Conservation (phyloP, 1,140 invertebrate genomes). For the Drosophila sechellia region DNA sequence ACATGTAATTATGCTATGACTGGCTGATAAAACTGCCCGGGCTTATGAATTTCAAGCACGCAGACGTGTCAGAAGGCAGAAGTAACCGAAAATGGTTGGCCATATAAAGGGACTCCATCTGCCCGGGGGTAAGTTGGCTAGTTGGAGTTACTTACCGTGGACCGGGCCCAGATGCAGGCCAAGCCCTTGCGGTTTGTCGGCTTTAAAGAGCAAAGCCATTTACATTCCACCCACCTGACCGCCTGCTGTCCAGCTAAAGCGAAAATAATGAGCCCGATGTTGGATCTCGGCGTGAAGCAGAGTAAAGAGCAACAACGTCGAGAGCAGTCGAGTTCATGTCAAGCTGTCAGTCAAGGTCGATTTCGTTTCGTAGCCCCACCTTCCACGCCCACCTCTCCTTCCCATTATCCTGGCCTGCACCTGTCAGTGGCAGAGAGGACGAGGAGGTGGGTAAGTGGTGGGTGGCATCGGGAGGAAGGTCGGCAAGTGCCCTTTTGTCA, state of each 20-base stretch:
- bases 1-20: conserved; percentile 43
- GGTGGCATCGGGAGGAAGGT: conserved; percentile 26
- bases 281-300: conserved; percentile 47
- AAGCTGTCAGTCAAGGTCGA: conserved; percentile 82
- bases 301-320: conserved; percentile 54
- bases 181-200: conserved; percentile 58
- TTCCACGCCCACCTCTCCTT: neutral
- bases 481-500: conserved; percentile 79
- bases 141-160: conserved; percentile 33
- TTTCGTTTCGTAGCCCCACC: conserved; percentile 55
- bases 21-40: conserved; percentile 35
- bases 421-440: conserved; percentile 38
- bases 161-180: conserved; percentile 23
- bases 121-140: conserved; percentile 10
- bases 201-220: conserved; percentile 53
- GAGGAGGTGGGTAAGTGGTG: conserved; percentile 4
- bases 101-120: conserved; percentile 18
- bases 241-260: conserved; percentile 70
- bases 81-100: conserved; percentile 5
- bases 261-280: conserved; percentile 78
- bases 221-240: conserved; percentile 36
- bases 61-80: conserved; percentile 27
- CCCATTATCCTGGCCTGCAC: conserved; percentile 39
- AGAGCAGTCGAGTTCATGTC: conserved; percentile 78
- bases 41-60: conserved; percentile 52